Evolutionary conservation across 1,140 invertebrate genomes (phyloP).

Genomic region (Drosophila melanica): DNA sequence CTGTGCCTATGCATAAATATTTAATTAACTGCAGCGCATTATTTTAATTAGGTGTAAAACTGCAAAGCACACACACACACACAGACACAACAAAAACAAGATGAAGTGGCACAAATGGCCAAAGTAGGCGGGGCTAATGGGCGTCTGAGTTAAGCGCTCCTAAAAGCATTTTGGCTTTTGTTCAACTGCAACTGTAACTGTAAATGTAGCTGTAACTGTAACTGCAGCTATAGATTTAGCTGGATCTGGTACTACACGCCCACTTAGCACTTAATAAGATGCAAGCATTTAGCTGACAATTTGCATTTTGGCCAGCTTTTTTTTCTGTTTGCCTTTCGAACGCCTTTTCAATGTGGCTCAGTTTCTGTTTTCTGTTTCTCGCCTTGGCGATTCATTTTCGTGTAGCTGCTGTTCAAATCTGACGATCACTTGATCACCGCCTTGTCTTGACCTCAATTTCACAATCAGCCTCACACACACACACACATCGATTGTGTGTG

Average conservation of each 20-base stretch:
- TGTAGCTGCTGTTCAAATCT: slow-evolving; percentile 8
- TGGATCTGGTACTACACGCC: slow-evolving; percentile 10
- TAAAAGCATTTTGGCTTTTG: slow-evolving; percentile 45
- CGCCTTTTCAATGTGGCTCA: neutral
- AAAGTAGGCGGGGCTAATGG: slow-evolving; percentile 13
- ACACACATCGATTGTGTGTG: slow-evolving; percentile 30
- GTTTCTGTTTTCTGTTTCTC: neutral
- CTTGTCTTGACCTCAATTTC: slow-evolving; percentile 71
- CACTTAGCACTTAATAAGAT: neutral
- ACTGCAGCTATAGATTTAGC: slow-evolving; percentile 2
- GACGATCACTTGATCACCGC: slow-evolving; percentile 43
- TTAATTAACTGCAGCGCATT: slow-evolving; percentile 84
- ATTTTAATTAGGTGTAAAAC: slow-evolving; percentile 84
- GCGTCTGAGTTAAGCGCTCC: slow-evolving; percentile 30
- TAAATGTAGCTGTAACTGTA: slow-evolving; percentile 14
- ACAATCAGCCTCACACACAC: slow-evolving; percentile 42
- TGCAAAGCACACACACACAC: slow-evolving; percentile 28
- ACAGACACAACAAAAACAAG: neutral
- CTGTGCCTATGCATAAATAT: slow-evolving; percentile 82
- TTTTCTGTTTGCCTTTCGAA: neutral
- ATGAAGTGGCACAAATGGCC: slow-evolving; percentile 29
- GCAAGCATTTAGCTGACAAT: neutral
- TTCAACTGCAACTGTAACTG: slow-evolving; percentile 25
- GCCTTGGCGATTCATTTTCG: neutral
- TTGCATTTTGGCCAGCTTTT: neutral